These are phyloP conservation scores for Heteropelma amictum DNA, from an alignment of 2,888 invertebrate genomes.

Conservation along the genomic window DNA sequence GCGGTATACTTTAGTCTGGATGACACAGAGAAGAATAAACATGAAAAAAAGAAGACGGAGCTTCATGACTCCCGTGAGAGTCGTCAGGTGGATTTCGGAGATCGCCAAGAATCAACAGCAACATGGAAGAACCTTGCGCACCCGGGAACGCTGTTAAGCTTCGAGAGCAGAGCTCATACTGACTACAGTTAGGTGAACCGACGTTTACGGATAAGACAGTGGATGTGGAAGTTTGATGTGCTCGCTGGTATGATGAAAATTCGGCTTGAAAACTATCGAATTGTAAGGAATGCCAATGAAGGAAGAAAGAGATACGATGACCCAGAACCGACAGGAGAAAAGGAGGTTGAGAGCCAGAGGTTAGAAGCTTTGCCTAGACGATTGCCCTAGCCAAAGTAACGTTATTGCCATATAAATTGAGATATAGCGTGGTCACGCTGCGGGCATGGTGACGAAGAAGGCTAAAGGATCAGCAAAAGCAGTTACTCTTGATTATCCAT, in stretches of 20 bases:
- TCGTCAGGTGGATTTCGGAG: conserved; percentile 56
- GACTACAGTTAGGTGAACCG: conserved; percentile 28
- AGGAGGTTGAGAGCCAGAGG: background rate
- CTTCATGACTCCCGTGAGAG: conserved; percentile 62
- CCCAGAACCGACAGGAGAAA: conserved; percentile 13
- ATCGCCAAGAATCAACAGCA: conserved; percentile 38
- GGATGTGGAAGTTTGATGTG: conserved; percentile 6
- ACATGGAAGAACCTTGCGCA: conserved; percentile 19
- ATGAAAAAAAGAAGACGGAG: background rate
- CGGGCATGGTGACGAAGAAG: conserved; percentile 69
- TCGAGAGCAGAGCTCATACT: conserved; percentile 40
- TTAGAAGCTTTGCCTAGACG: conserved; percentile 44
- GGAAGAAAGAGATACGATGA: conserved; percentile 27
- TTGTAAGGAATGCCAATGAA: conserved; percentile 42
- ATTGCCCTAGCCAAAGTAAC: conserved; percentile 67
- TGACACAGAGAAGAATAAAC: conserved; percentile 7
- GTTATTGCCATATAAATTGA: conserved; percentile 76
- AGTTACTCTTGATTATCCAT: conserved; percentile 77
- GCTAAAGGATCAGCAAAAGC: conserved; percentile 74
- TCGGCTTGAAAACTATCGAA: conserved; percentile 49
- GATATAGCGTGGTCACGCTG: conserved; percentile 70
- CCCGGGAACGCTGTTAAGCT: conserved; percentile 42
- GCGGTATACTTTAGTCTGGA: conserved; percentile 34
- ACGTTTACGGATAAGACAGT: background rate
- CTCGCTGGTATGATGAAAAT: conserved; percentile 17